Evolutionary conservation across 2,888 invertebrate species (phyloP), one percentile per base, ranked within the genome.

Genomic region (Spisula solida): DNA sequence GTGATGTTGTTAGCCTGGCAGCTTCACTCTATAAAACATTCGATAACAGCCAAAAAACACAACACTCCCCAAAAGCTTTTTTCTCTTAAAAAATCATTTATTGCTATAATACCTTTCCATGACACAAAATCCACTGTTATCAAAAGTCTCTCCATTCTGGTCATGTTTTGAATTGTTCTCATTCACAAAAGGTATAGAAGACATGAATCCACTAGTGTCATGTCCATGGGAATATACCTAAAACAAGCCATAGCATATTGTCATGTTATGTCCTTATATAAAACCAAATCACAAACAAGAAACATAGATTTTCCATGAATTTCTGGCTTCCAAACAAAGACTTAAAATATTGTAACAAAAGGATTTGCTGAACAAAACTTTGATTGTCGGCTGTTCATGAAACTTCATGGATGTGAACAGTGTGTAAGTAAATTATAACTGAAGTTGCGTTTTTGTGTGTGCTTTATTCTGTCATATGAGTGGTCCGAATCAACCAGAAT

Each of bases 101-200:
- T 41, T 41, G 41, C 12, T 56, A 87, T 18, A 25, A 47, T 86
- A 96, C 96, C 96, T 95, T 94, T 96, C 96, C 95, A 96, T 96
- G 75, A 96, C 96, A 92, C 94, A 94, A 90, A 95, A 96, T 29
- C 95, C 93, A 14, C 96, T 95, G 90, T 95, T 96, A 85, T 95
- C 93, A 89, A 94, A 96, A 0, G 95, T 95, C 31, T 92, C 91
- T n/a, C 95, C 95, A 31, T 91, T 87, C 31, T 93, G 86, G 82
- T 96, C 96, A 94, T 96, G 95, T 81, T 89, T 90, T 25, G 96
- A 89, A 48, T 89, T 88, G 82, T 91, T 93, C 86, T 96, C 95
- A 83, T 92, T 92, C 16, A 96, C 92, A n/a, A 96, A 81, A 20
- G 96, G 96, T 48, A 96, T 93, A 20, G 94, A 93, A 34, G 95